These are phyloP conservation scores for Drosophila diplacantha DNA, from an alignment of 2,888 invertebrate species.

Conservation along the genomic window DNA sequence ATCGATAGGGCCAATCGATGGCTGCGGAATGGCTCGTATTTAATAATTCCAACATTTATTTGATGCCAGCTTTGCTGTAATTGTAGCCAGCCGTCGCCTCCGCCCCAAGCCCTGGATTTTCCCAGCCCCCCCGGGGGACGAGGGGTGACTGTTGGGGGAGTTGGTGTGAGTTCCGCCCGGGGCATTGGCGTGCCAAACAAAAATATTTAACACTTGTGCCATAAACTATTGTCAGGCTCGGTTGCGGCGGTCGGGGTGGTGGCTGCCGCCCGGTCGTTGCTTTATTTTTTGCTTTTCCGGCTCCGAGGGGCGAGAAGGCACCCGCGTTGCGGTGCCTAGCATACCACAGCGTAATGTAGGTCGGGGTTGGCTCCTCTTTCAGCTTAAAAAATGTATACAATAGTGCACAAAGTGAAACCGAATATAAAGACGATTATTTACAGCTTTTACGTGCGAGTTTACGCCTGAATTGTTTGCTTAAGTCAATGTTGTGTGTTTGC, in stretches of 20 bases:
- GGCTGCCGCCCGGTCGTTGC: background rate
- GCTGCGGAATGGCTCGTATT: conserved; percentile 63
- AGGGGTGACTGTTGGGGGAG: background rate
- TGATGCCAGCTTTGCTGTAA: conserved; percentile 64
- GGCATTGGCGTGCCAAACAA: conserved; percentile 66
- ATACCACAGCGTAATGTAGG: conserved; percentile 52
- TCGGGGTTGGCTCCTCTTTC: conserved; percentile 42
- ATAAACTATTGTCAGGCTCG: conserved; percentile 67
- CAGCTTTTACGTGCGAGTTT: conserved; percentile 14
- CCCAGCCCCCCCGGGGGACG: conserved; percentile 5
- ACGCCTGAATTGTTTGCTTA: conserved; percentile 32
- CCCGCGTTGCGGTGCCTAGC: conserved; percentile 8
- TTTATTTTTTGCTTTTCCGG: conserved; percentile 9
- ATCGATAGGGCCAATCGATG: conserved; percentile 56
- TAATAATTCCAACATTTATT: conserved; percentile 70
- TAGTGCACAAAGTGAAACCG: conserved; percentile 30
- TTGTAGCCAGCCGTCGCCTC: conserved; percentile 46
- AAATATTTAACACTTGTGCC: conserved; percentile 70
- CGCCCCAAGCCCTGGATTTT: conserved; percentile 44
- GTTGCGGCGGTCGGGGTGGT: conserved; percentile 11
- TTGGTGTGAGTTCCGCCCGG: conserved; percentile 18
- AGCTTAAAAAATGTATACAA: conserved; percentile 25
- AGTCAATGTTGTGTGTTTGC: conserved; percentile 20
- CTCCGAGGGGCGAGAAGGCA: background rate
- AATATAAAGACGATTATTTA: conserved; percentile 43